Evolutionary conservation across 2,888 invertebrate species (phyloP), one percentile per base, ranked within the genome.

Genomic region (Acrocyrtus sp.): DNA sequence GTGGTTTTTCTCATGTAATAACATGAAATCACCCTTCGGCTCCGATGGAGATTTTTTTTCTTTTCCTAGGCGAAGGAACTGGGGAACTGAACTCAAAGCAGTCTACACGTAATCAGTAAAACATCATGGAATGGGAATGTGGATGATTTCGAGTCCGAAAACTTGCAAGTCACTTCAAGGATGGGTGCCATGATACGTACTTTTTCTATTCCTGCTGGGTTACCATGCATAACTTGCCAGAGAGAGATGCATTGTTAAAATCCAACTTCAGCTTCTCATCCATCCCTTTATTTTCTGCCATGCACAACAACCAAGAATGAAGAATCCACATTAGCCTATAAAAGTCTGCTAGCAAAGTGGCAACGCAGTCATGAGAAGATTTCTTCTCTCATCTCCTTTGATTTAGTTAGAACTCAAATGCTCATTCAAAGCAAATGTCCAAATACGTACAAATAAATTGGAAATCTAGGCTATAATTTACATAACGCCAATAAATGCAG

Each of bases 101-200:
- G 50, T 50, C 50, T 50, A 50, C 21, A 50, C 5, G 12, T 17
- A 45, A 17, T n/a, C 34, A 34, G 34, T 34, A 34, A 34, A 34
- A 34, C 5, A 34, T 29, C 50, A 56, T 66, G 72, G 65, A 60
- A 58, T 69, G 61, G 50, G 66, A 66, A 65, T 74, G 50, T 54
- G 56, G 47, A 50, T 47, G 17, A 47, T 62, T 54, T 47, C 4
- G 53, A 56, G 61, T 39, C 51, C 50, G 41, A 57, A 72, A 73
- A 78, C 66, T 72, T 80, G 81, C 81, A 81, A 81, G 81, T 81
- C 81, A 81, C 74, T 80, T 81, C 79, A 80, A 78, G 81, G 79
- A 79, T 80, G 81, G 80, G 80, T 80, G 81, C 76, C 60, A 75
- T 67, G 51, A 62, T 60, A 29, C 34, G 12, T 12, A 34, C 5